Conservation (phyloP, 1,140 invertebrate genomes). For the Ceratosolen solmsi region DNA sequence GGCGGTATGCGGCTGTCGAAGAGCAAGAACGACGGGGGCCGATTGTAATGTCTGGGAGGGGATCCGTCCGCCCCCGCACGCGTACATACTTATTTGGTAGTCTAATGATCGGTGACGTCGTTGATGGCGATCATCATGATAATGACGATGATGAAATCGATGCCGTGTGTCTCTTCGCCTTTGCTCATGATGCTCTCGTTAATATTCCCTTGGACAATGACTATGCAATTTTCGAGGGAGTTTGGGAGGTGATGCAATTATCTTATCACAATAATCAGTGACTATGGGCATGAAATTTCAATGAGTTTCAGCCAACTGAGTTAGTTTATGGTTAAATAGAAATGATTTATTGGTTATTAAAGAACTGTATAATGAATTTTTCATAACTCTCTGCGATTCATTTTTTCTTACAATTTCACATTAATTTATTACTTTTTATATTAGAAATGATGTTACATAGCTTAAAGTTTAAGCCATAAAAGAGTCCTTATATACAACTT, state of each 20-base stretch:
- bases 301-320: neutral
- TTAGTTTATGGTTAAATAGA: neutral
- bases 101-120: constrained; percentile 67
- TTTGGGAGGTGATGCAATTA: constrained; percentile 21
- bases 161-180: neutral
- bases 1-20: constrained; percentile 68
- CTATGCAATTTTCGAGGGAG: constrained; percentile 31
- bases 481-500: too few relatives aligned
- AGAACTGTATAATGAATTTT: neutral
- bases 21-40: constrained; percentile 59
- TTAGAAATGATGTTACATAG: too few relatives aligned
- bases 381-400: too few relatives aligned
- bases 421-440: too few relatives aligned
- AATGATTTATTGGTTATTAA: neutral
- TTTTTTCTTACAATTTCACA: too few relatives aligned
- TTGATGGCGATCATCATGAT: constrained; percentile 46
- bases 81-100: constrained; percentile 74
- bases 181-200: neutral
- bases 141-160: constrained; percentile 20
- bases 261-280: neutral
- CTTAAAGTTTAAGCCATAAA: too few relatives aligned
- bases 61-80: constrained; percentile 30
- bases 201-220: neutral
- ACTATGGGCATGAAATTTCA: neutral
- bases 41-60: too few relatives aligned